Percentiles rank a stretch among this genome's conserved stretches.
Conservation (phyloP, 2,797 vertebrate species). For the Clangula hyemalis region DNA sequence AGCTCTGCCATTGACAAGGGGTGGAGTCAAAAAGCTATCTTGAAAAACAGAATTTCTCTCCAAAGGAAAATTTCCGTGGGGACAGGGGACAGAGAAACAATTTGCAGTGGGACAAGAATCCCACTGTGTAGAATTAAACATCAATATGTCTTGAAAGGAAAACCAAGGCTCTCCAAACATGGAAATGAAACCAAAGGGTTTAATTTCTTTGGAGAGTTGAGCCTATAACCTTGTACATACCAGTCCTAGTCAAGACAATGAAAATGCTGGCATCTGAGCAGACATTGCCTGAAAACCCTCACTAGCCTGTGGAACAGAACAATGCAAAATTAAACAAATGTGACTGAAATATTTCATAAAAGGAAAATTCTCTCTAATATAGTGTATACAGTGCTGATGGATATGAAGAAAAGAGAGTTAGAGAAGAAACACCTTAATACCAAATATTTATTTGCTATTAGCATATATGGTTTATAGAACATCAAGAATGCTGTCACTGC, state of each 20-base stretch:
- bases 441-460: neutral
- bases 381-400: neutral
- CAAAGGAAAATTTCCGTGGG: neutral
- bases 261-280: neutral
- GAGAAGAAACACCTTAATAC: rapidly evolving
- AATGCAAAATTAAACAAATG: neutral
- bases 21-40: neutral
- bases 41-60: neutral
- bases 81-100: neutral
- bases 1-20: neutral
- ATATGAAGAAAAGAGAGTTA: neutral
- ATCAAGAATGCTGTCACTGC: neutral
- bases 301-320: neutral
- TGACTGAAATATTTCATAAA: neutral
- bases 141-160: neutral
- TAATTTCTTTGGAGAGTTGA: neutral
- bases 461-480: neutral
- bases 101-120: neutral
- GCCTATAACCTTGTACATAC: neutral
- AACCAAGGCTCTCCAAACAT: neutral
- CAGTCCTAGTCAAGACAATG: neutral
- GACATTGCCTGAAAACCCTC: neutral
- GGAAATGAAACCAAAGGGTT: neutral
- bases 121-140: neutral
- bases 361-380: neutral